These are phyloP conservation scores for Anagrus nilaparvatae DNA, from an alignment of 1,140 invertebrate species.

Conservation along the genomic window DNA sequence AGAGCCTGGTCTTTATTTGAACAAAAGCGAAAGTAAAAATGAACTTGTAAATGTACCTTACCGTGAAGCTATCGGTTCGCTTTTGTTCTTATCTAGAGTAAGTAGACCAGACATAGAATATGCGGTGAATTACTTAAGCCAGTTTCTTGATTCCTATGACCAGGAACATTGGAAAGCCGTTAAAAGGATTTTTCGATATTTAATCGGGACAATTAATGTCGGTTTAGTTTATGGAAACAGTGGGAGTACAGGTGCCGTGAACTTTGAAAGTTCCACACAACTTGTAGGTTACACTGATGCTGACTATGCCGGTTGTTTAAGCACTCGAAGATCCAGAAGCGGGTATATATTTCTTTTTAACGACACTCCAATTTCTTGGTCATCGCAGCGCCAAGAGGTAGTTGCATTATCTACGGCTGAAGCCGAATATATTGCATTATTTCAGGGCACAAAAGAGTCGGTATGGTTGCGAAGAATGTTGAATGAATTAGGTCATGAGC, in stretches of 20 bases:
- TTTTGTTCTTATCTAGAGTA: constrained; percentile 31
- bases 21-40: not conserved
- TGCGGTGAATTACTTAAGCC: constrained; percentile 27
- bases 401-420: constrained; percentile 20
- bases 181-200: constrained; percentile 33
- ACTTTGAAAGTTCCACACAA: not conserved
- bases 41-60: constrained; percentile 23
- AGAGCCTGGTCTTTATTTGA: constrained; percentile 9
- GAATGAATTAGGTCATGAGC: constrained; percentile 8
- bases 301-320: constrained; percentile 16
- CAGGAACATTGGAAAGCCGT: constrained; percentile 29
- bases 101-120: constrained; percentile 36
- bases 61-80: constrained; percentile 28
- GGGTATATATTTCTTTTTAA: constrained; percentile 14
- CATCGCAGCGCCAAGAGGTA: constrained; percentile 24
- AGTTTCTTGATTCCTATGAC: constrained; percentile 24
- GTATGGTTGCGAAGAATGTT: constrained; percentile 14
- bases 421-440: constrained; percentile 13
- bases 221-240: constrained; percentile 16
- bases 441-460: constrained; percentile 9
- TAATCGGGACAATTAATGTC: constrained; percentile 28
- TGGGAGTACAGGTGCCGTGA: too few relatives aligned
- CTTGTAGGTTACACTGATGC: constrained; percentile 15
- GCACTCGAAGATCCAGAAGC: constrained; percentile 17
- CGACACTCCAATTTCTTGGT: constrained; percentile 22